Conservation (phyloP, 2,113 vertebrate genomes). For the Oenanthe oenanthe region DNA sequence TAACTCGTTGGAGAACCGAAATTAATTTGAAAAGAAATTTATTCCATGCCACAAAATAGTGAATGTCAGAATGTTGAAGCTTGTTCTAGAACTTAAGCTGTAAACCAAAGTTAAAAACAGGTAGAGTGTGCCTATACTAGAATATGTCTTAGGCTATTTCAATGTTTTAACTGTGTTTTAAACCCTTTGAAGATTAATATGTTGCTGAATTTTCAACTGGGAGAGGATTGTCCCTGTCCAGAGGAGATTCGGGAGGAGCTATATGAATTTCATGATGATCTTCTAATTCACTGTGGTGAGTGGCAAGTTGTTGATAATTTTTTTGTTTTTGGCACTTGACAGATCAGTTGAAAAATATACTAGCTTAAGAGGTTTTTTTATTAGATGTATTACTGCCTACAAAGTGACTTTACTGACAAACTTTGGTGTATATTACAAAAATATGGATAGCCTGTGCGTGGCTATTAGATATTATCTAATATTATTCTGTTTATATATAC, state of each 20-base stretch:
- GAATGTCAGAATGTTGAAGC: background rate
- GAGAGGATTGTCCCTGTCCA: conserved; percentile 96
- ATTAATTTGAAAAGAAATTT: background rate
- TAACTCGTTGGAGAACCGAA: background rate
- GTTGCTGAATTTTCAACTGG: conserved; percentile 93
- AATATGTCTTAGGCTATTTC: background rate
- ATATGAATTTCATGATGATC: conserved; percentile 93
- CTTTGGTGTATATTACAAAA: background rate
- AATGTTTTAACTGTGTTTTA: background rate
- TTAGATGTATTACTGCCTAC: background rate
- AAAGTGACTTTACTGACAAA: background rate
- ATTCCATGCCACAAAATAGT: background rate
- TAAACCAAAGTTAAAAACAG: background rate
- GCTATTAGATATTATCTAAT: background rate
- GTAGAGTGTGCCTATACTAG: background rate
- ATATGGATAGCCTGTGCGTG: background rate
- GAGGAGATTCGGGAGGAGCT: conserved; percentile 92
- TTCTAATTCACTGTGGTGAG: conserved; percentile 93
- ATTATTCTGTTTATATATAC: background rate
- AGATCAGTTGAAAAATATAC: background rate
- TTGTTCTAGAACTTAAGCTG: background rate
- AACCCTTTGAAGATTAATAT: conserved; percentile 90
- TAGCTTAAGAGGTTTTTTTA: background rate
- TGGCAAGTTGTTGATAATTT: background rate
- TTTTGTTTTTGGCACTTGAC: background rate